Percentiles rank a stretch among this genome's conserved stretches.
Conservation (phyloP, 53 echinoderm and acorn worm genomes). For the Crossaster papposus region DNA sequence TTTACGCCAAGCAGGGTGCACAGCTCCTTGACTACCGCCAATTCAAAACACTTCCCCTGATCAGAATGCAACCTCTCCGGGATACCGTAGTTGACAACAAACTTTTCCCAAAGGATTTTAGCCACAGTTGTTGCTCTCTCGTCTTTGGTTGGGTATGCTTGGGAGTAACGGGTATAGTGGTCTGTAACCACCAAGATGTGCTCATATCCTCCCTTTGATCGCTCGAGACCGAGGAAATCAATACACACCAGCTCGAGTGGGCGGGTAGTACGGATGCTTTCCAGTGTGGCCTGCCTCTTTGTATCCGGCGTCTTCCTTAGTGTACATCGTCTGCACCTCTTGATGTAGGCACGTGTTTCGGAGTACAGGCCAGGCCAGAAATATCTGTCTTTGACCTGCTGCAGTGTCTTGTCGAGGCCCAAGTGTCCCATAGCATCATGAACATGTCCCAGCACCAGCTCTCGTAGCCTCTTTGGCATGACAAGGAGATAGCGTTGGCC, state of each 20-base stretch:
- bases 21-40: no score
- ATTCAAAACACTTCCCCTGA: no score
- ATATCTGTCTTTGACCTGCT: constrained; percentile 6
- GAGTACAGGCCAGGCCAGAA: constrained; percentile 36
- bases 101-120: no score
- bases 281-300: neutral
- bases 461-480: neutral
- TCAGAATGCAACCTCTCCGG: no score
- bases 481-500: neutral
- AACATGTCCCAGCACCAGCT: neutral
- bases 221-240: constrained; percentile 53
- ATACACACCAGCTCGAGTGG: constrained; percentile 54
- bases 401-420: neutral
- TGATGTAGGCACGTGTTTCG: neutral
- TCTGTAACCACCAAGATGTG: constrained; percentile 59
- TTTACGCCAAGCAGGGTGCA: no score
- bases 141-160: constrained; percentile 56
- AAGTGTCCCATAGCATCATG: constrained; percentile 42
- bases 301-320: constrained; percentile 13
- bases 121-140: constrained; percentile 29
- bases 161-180: constrained; percentile 46
- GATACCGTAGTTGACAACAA: no score
- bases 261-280: neutral
- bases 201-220: constrained; percentile 25
- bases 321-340: constrained; percentile 18